Conservation (phyloP, 2,113 vertebrate species). For the Eurypyga helias region DNA sequence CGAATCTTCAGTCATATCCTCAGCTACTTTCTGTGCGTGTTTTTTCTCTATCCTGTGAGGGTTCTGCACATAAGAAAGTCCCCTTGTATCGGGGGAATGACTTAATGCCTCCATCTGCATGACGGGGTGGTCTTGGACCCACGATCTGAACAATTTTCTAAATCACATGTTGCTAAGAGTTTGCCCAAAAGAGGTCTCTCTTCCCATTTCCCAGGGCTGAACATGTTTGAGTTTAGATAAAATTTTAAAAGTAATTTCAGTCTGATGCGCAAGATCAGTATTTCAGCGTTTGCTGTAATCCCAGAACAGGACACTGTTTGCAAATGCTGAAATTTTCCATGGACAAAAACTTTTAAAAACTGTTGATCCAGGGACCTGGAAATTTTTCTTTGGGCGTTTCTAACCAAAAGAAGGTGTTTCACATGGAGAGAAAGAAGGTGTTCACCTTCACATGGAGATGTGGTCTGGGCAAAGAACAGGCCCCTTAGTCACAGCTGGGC, state of each 20-base stretch:
- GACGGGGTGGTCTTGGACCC: background rate
- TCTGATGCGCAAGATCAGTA: background rate
- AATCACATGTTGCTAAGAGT: slow-evolving; percentile 26
- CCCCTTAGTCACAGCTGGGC: background rate
- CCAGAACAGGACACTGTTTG: background rate
- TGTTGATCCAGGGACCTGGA: background rate
- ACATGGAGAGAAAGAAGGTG: background rate
- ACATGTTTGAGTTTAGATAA: background rate
- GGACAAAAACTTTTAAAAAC: background rate
- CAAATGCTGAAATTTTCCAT: background rate
- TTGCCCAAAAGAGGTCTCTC: slow-evolving; percentile 55
- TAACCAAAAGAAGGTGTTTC: background rate
- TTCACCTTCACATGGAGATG: background rate
- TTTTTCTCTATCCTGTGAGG: background rate
- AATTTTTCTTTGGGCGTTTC: background rate
- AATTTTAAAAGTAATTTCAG: background rate
- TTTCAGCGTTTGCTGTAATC: background rate
- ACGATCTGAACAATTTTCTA: background rate
- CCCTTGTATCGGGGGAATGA: fast-evolving
- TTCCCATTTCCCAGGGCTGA: slow-evolving; percentile 13
- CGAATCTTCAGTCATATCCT: background rate
- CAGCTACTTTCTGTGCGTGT: background rate
- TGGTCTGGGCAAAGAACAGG: background rate
- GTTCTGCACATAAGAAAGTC: background rate
- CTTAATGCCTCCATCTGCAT: background rate